These are phyloP conservation scores for Simalia tracyae DNA, from an alignment of 2,797 vertebrate genomes.

Conservation along the genomic window DNA sequence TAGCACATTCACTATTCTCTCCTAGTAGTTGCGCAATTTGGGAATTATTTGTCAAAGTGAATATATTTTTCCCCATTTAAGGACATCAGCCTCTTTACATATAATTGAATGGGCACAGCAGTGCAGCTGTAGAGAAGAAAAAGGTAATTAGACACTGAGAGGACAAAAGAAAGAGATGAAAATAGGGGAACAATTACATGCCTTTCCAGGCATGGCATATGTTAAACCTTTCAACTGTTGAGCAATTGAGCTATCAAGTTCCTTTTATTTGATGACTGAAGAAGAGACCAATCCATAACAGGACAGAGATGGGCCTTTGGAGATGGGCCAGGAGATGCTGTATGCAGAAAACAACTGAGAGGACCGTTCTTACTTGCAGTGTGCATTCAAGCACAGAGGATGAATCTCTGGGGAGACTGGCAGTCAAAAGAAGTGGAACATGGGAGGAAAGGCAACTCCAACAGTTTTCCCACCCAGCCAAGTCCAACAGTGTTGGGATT, in stretches of 20 bases:
- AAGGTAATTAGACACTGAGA: constrained; percentile 14
- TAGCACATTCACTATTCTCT: background rate
- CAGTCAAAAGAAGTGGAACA: background rate
- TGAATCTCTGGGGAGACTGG: background rate
- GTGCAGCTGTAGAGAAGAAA: background rate
- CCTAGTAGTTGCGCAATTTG: background rate
- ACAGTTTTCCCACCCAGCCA: background rate
- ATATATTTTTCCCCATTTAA: background rate
- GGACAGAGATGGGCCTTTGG: constrained; percentile 16
- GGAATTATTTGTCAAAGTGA: background rate
- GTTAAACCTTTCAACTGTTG: constrained; percentile 43
- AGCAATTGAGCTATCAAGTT: constrained; percentile 19
- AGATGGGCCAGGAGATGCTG: constrained; percentile 38
- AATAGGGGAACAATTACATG: constrained; percentile 36
- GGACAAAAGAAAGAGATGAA: background rate
- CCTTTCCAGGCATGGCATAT: constrained; percentile 42
- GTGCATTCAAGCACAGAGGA: background rate
- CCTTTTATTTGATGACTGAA: constrained; percentile 39
- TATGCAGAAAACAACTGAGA: constrained; percentile 16
- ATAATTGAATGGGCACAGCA: background rate
- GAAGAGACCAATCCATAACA: constrained; percentile 17
- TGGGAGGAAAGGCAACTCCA: background rate
- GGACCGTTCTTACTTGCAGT: background rate
- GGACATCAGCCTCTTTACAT: constrained; percentile 9
- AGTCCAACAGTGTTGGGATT: background rate